phyloP scores from a whole-genome alignment of 2,113 vertebrate genomes.

The Megaceryle torquata region DNA sequence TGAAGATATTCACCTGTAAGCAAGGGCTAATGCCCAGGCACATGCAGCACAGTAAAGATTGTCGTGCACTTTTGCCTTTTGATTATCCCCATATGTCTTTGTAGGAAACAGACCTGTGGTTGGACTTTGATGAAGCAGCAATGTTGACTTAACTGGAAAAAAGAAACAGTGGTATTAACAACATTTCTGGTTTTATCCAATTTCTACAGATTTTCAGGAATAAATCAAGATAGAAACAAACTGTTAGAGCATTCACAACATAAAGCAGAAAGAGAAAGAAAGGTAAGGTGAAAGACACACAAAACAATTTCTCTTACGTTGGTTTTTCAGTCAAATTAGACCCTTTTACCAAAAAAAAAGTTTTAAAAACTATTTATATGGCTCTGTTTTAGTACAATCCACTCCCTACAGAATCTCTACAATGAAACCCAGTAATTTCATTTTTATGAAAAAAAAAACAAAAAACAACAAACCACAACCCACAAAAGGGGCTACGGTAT shows the following conservation, averaged over 20 bases:
- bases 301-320: background rate
- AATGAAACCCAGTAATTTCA: background rate
- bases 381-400: background rate
- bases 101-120: conserved; percentile 94
- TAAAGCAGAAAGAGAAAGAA: background rate
- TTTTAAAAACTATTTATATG: background rate
- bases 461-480: too few relatives aligned
- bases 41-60: conserved; percentile 93
- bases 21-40: conserved; percentile 89
- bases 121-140: conserved; percentile 90
- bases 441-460: background rate
- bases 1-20: conserved; percentile 84
- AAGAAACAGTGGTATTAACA: background rate
- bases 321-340: background rate
- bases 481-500: background rate
- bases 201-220: background rate
- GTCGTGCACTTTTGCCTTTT: conserved; percentile 88
- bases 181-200: background rate
- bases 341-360: background rate
- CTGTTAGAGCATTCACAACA: background rate
- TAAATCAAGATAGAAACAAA: background rate
- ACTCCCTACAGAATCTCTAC: background rate
- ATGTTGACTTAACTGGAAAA: conserved; percentile 85
- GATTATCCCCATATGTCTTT: conserved; percentile 83
- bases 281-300: background rate